Evolutionary conservation across 2,888 invertebrate species (phyloP).

Genomic region (Agonopterix subpropinquella): DNA sequence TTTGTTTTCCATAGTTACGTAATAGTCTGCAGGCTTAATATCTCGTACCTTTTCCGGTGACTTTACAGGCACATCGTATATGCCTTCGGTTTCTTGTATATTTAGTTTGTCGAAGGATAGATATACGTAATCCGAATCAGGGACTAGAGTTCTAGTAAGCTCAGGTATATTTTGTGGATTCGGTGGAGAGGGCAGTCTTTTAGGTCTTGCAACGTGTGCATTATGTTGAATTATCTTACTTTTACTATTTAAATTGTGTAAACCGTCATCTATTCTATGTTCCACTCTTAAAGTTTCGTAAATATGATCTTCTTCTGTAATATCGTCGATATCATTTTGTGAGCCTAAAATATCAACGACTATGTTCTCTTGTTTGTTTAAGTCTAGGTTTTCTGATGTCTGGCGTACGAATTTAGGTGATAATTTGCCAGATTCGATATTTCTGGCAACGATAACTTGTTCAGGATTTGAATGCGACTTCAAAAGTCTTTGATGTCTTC

Average conservation of each 20-base stretch:
- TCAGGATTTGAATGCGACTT: conserved; percentile 71
- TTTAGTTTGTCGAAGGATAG: conserved; percentile 62
- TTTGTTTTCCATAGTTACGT: conserved; percentile 53
- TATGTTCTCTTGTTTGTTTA: conserved; percentile 24
- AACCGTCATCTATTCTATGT: conserved; percentile 38
- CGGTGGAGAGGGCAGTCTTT: conserved; percentile 54
- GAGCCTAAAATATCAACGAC: conserved; percentile 22
- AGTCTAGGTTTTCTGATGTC: conserved; percentile 48
- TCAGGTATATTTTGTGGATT: conserved; percentile 24
- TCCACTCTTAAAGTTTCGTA: conserved; percentile 76
- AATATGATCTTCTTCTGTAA: conserved; percentile 71
- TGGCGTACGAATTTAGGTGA: conserved; percentile 57
- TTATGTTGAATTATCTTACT: conserved; percentile 53
- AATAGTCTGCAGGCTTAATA: conserved; percentile 36
- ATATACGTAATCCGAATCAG: conserved; percentile 70
- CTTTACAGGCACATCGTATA: conserved; percentile 61
- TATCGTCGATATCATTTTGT: conserved; percentile 31
- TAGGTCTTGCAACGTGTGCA: conserved; percentile 36
- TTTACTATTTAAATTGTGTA: conserved; percentile 42
- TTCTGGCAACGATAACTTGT: conserved; percentile 61
- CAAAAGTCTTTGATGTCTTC: conserved; percentile 71
- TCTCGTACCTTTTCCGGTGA: conserved; percentile 38
- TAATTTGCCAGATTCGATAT: conserved; percentile 36
- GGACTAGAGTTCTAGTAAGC: conserved; percentile 41
- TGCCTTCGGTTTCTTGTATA: conserved; percentile 44